phyloP scores from a whole-genome alignment of 2,797 vertebrate genomes.

The Balearica regulorum region DNA sequence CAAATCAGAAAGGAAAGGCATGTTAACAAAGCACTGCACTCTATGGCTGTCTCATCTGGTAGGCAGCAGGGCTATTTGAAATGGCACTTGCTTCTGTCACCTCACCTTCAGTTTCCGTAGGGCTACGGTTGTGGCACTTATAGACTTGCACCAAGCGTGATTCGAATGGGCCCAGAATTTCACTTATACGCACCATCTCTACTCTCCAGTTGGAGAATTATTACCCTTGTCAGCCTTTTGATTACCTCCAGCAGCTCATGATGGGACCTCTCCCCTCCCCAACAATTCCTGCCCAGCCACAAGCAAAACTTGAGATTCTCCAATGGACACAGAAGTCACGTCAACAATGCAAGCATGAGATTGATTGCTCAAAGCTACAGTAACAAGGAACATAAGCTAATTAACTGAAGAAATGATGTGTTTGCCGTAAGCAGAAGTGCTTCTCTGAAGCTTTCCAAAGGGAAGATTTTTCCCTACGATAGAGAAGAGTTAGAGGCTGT shows the following conservation, averaged over 20 bases:
- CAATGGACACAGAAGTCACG: rapidly evolving
- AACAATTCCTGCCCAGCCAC: background rate
- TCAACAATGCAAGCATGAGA: background rate
- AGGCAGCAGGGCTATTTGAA: background rate
- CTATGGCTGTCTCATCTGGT: background rate
- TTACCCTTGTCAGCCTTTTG: background rate
- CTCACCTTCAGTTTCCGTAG: background rate
- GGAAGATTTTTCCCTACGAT: background rate
- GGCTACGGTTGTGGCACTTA: background rate
- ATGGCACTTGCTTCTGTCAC: background rate
- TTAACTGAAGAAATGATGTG: background rate
- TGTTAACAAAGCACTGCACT: background rate
- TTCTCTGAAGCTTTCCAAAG: background rate
- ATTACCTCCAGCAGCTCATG: background rate
- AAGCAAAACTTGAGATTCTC: background rate
- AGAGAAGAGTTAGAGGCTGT: background rate
- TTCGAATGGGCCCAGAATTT: background rate
- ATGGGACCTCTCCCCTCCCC: background rate
- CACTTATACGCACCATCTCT: background rate
- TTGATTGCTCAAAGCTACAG: background rate
- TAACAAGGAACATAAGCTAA: background rate
- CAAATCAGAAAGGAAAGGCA: background rate
- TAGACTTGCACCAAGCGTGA: background rate
- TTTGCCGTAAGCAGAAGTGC: background rate
- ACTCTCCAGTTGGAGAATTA: background rate